Percentiles rank a stretch among this genome's conserved stretches.
Evolutionary conservation across 2,113 vertebrate genomes (phyloP).

Genomic region (Callithrix jacchus): DNA sequence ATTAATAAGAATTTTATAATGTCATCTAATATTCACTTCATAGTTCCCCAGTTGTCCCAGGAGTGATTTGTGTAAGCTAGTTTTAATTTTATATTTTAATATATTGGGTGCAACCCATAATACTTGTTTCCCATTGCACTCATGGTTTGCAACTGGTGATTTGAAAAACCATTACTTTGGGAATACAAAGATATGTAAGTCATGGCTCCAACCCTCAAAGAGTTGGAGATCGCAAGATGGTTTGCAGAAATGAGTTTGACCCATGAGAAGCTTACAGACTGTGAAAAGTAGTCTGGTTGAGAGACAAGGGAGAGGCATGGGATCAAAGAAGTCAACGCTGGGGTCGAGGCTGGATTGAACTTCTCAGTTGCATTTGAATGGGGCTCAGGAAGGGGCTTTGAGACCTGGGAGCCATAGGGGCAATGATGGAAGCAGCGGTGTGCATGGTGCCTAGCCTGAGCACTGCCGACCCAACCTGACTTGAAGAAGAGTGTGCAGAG

Average conservation of each 20-base stretch:
- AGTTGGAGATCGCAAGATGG: neutral
- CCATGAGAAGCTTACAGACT: neutral
- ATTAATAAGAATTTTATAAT: neutral
- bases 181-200: neutral
- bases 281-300: neutral
- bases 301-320: neutral
- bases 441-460: no score
- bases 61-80: neutral
- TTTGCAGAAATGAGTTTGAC: neutral
- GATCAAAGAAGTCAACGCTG: neutral
- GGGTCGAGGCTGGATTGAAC: neutral
- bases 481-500: neutral
- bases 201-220: no score
- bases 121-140: neutral
- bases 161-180: neutral
- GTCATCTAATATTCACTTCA: neutral
- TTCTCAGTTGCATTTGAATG: neutral
- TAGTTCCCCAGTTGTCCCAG: neutral
- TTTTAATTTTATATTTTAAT: conserved; percentile 39
- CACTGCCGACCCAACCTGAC: neutral
- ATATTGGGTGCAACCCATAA: neutral
- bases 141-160: neutral
- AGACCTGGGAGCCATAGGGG: neutral
- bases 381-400: neutral
- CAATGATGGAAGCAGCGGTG: accelerated